Conservation (phyloP, 2,113 vertebrate genomes). For the Vidua macroura region DNA sequence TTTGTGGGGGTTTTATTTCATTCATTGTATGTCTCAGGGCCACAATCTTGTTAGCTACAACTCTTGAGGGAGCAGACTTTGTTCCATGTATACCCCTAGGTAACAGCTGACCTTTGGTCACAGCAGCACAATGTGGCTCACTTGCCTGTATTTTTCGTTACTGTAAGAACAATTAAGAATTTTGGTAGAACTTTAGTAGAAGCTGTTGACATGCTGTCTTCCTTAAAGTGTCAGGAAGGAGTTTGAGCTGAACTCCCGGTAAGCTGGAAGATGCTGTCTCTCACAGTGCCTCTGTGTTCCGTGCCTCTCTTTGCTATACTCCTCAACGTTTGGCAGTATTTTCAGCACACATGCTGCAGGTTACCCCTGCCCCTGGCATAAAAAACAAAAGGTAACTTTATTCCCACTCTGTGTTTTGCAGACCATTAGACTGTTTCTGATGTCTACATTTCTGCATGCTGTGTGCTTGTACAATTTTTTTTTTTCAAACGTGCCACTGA, state of each 20-base stretch:
- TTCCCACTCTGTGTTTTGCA: background rate
- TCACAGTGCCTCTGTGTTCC: conserved; percentile 29
- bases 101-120: background rate
- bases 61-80: background rate
- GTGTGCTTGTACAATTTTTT: background rate
- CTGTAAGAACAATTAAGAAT: background rate
- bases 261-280: conserved; percentile 38
- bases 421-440: background rate
- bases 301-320: conserved; percentile 1
- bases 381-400: background rate
- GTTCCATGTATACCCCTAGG: background rate
- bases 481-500: background rate
- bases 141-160: background rate
- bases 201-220: background rate
- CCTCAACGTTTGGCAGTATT: conserved; percentile 17
- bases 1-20: background rate
- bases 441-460: background rate
- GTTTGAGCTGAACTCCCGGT: conserved; percentile 15
- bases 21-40: background rate
- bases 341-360: conserved; percentile 17
- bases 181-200: background rate
- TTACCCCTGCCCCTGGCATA: background rate
- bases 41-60: background rate
- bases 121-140: background rate
- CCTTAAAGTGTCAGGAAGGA: background rate